Evolutionary conservation across 2,888 invertebrate species (phyloP), one percentile per base, ranked within the genome.

Genomic region (Petrolisthes cinctipes): DNA sequence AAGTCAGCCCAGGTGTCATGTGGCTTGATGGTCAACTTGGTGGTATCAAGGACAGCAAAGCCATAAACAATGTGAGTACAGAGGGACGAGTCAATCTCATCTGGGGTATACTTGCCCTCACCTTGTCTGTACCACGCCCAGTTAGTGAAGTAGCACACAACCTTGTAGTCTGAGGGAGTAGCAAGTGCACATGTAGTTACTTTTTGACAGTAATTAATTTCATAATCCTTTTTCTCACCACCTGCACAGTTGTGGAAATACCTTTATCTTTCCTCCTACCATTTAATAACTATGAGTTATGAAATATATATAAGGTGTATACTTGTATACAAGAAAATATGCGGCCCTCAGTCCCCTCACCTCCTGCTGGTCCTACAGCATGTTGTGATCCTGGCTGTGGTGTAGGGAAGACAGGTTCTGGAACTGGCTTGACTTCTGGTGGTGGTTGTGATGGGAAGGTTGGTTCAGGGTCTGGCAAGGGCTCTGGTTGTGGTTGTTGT

Each of bases 1-100:
- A 91, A 90, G 82, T 92, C 92, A 5, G 92, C 91, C 92, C 92
- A 92, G 4, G 96, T 94, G 92, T 97, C 97, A 92, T 97, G 97
- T 0, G 97, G 95, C 92, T 96, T 97, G 89, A 97, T 96, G 0
- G 95, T 95, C 17, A 96, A 93, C 61, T 94, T 94, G 54, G 95
- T 95, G 0, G 95, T 95, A 92, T 97, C 96, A 9, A 98, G 94
- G 3, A 97, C 97, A 0, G 97, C 98, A 92, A 98, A 98, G 0
- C 97, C 97, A 92, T 98, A 98, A 17, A 98, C 95, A 86, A 98
- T 95, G 92, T 98, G 98, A 0, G 98, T 97, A 92, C 98, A 98
- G 7, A 98, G 94, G 79, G 96, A 95, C 0, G 96, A 94, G 92
- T 97, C 96, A 80, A 98, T 96, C 92, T 97, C 95, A 90, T 95